Evolutionary conservation across 2,797 vertebrate genomes (phyloP).

Genomic region (Pseudochromis fuscus): DNA sequence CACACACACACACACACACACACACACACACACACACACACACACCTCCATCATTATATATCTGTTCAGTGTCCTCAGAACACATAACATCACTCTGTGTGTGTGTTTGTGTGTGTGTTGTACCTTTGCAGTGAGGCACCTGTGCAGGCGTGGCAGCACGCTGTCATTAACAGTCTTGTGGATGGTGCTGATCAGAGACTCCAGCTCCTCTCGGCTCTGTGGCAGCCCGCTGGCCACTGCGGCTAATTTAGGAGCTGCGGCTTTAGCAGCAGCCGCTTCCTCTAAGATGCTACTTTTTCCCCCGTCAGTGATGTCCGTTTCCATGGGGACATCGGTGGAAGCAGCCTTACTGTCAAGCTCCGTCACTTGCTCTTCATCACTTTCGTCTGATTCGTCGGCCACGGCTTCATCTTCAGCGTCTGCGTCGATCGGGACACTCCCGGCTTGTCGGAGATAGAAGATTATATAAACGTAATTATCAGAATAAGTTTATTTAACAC

Average conservation of each 20-base stretch:
- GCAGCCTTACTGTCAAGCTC: conserved; percentile 56
- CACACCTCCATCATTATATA: not conserved
- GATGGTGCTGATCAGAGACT: conserved; percentile 88
- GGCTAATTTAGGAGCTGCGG: not conserved
- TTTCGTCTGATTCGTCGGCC: conserved; percentile 79
- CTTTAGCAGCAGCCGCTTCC: not conserved
- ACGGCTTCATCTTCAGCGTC: conserved; percentile 79
- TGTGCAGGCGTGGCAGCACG: conserved; percentile 94
- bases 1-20: conserved; percentile 15
- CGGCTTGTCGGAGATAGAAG: conserved; percentile 45
- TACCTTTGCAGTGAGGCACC: conserved; percentile 94
- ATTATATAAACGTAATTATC: too few relatives aligned
- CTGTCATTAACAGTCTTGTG: conserved; percentile 87
- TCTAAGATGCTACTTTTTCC: not conserved
- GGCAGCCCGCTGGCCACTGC: conserved; percentile 85
- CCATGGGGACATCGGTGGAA: conserved; percentile 53
- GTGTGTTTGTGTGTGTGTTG: not conserved
- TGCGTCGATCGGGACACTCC: conserved; percentile 56
- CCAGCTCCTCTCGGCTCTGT: conserved; percentile 88
- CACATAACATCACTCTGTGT: not conserved
- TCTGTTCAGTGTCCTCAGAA: too few relatives aligned
- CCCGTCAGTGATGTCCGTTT: conserved; percentile 12
- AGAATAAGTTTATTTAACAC: too few relatives aligned
- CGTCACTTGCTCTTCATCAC: conserved; percentile 77
- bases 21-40: conserved; percentile 2